A percentile compares a stretch with the other conserved stretches of the same genome.
Evolutionary conservation across 1,140 invertebrate genomes (phyloP).

Genomic region (Phortica variegata): DNA sequence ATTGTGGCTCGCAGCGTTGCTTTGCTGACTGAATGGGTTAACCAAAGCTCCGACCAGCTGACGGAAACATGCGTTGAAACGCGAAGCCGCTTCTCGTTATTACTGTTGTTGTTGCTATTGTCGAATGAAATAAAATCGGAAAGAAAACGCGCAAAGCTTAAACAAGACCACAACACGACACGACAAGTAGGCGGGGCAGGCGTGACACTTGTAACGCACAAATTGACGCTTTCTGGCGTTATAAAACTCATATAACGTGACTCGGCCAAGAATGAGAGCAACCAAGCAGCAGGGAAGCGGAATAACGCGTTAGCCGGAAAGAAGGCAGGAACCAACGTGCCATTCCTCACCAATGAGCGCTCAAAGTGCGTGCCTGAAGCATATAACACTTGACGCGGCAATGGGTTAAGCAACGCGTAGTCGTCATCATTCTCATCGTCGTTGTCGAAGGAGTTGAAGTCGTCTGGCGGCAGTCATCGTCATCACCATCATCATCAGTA

Average conservation of each 20-base stretch:
- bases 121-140: too few relatives aligned
- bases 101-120: too few relatives aligned
- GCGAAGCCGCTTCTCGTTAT: too few relatives aligned
- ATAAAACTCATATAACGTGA: too few relatives aligned
- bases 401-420: conserved; percentile 4
- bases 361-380: conserved; percentile 30
- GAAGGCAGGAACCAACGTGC: conserved; percentile 31
- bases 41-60: too few relatives aligned
- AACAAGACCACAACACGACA: too few relatives aligned
- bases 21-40: too few relatives aligned
- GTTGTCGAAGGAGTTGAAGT: neutral
- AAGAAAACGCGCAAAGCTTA: conserved; percentile 19
- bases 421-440: neutral
- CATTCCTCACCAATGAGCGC: too few relatives aligned
- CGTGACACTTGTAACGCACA: conserved; percentile 43
- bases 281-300: neutral
- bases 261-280: conserved; percentile 8
- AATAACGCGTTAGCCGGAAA: conserved; percentile 14
- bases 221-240: conserved; percentile 37
- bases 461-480: conserved; percentile 27
- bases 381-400: conserved; percentile 26
- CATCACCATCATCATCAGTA: conserved; percentile 9
- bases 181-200: conserved; percentile 14
- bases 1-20: too few relatives aligned
- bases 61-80: neutral